A percentile compares a stretch with the other conserved stretches of the same genome.
phyloP scores from a whole-genome alignment of 2,113 vertebrate genomes.

The Sturnus vulgaris region DNA sequence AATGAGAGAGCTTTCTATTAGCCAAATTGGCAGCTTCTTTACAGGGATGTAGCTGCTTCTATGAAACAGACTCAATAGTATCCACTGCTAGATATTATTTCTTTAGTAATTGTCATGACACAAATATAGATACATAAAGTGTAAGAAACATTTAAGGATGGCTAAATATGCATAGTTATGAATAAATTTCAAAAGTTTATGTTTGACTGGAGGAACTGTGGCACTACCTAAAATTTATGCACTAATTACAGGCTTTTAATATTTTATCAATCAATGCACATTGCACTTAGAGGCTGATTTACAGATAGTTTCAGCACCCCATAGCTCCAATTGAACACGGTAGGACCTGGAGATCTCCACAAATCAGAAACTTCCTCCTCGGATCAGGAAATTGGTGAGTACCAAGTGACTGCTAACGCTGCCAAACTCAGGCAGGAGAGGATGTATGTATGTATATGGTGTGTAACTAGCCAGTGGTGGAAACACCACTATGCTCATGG shows the following conservation, averaged over 20 bases:
- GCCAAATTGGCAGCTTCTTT: conserved; percentile 18
- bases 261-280: conserved; percentile 2
- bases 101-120: not conserved
- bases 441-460: not conserved
- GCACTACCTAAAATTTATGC: not conserved
- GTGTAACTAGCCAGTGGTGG: not conserved
- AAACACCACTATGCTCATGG: not conserved
- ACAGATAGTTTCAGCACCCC: not conserved
- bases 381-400: not conserved
- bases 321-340: not conserved
- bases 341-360: not conserved
- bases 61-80: not conserved
- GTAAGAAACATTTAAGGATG: not conserved
- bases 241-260: conserved; percentile 33
- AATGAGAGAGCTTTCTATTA: conserved; percentile 34
- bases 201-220: not conserved
- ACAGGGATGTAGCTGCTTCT: not conserved
- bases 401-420: not conserved
- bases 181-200: not conserved
- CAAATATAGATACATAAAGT: not conserved
- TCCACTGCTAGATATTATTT: not conserved
- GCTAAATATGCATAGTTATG: not conserved
- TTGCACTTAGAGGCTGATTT: not conserved
- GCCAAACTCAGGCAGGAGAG: not conserved
- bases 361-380: not conserved